Conservation (phyloP, 1,140 invertebrate species). For the Ectropis grisescens region DNA sequence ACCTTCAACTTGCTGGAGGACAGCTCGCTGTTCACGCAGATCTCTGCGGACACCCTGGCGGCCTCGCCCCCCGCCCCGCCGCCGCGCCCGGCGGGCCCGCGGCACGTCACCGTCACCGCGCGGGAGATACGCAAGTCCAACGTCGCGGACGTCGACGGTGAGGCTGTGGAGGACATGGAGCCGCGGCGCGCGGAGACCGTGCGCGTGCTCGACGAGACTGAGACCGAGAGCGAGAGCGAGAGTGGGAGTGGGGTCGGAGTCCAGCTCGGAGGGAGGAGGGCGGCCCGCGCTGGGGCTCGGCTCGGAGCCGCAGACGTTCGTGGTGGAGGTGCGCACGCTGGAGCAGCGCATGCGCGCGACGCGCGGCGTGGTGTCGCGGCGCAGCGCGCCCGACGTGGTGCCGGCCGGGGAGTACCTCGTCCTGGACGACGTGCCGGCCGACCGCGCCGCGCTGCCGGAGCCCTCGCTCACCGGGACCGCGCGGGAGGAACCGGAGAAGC, state of each 20-base stretch:
- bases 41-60: conserved; percentile 71
- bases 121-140: conserved; percentile 67
- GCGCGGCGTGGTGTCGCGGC: conserved; percentile 49
- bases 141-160: no score
- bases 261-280: no score
- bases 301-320: conserved; percentile 51
- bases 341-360: conserved; percentile 51
- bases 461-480: conserved; percentile 26
- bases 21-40: conserved; percentile 79
- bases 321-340: conserved; percentile 44
- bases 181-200: conserved; percentile 42
- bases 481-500: conserved; percentile 4
- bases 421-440: conserved; percentile 39
- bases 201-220: conserved; percentile 67
- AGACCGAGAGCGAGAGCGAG: conserved; percentile 61
- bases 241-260: no score
- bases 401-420: conserved; percentile 39
- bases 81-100: no score
- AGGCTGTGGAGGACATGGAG: conserved; percentile 53
- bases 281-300: conserved; percentile 31
- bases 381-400: conserved; percentile 29
- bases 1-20: conserved; percentile 76
- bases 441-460: conserved; percentile 34
- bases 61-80: conserved; percentile 10
- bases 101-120: conserved; percentile 73